Percentiles rank a stretch among this genome's conserved stretches.
phyloP scores from a whole-genome alignment of 2,113 vertebrate genomes.

The Orycteropus afer region DNA sequence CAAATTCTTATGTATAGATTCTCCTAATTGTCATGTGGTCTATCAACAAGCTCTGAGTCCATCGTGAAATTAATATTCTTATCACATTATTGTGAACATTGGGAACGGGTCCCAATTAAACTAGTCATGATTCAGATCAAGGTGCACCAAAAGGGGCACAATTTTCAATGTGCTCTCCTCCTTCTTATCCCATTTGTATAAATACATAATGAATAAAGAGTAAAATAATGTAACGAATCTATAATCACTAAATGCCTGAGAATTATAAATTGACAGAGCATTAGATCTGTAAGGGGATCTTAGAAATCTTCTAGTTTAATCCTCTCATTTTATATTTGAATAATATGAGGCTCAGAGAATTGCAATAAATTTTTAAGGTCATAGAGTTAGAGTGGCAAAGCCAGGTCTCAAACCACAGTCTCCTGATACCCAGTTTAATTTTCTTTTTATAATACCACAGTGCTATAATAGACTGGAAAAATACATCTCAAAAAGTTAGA shows the following conservation, averaged over 20 bases:
- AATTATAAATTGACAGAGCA: background rate
- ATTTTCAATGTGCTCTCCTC: background rate
- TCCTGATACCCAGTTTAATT: background rate
- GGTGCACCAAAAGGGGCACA: background rate
- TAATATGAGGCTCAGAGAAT: background rate
- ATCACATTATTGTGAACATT: background rate
- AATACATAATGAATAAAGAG: background rate
- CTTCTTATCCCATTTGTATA: background rate
- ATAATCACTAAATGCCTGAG: constrained; percentile 4
- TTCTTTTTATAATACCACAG: background rate
- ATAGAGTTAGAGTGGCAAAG: background rate
- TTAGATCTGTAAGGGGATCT: background rate
- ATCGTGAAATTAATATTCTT: constrained; percentile 24
- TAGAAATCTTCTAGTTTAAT: constrained; percentile 41
- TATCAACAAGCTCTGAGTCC: background rate
- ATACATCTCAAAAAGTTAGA: constrained; percentile 3
- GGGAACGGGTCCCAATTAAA: background rate
- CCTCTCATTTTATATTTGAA: constrained; percentile 47
- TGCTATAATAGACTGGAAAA: constrained; percentile 26
- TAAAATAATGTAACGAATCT: background rate
- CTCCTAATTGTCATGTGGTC: background rate
- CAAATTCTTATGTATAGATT: background rate
- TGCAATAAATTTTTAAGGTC: constrained; percentile 7
- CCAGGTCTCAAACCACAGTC: background rate
- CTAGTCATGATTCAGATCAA: background rate